Base-by-base conservation (phyloP, 1,140 invertebrate genomes). In the Phocides pigmalion region DNA sequence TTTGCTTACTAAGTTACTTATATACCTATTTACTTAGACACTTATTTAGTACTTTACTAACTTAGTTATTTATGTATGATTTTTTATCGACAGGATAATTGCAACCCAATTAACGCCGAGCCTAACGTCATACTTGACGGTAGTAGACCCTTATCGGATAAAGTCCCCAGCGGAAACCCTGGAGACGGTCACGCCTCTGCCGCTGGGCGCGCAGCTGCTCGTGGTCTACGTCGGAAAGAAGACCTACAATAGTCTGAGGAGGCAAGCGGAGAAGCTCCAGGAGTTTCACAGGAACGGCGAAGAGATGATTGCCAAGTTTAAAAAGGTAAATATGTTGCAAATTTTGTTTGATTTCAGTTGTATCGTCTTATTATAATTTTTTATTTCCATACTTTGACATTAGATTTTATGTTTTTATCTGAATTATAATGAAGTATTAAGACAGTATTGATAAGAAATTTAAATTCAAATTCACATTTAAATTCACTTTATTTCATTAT, bases 91-190 rank as follows among this genome's bases (percentile, higher is more conserved):
- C 39, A 97, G 96, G 89, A 95, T 97, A 69, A 94, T 97, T 53
- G 94, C 95, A 12, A 95, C 96, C 0, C 96, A 97, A 76, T 88
- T 97, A 9, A 94, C 93, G 70, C 92, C 95, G 56, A 93, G 94
- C 65, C 87, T 96, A 56, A 96, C 96, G 1, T 97, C 97, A 71
- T 94, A 94, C 76, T 82, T 97, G 3, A 94, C 96, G 15, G 93
- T 97, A 22, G 95, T 95, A 25, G 96, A 97, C 92, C 96, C 96
- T 3, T 96, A 95, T 73, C 92, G 95, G 73, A 95, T 97, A 77
- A 96, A 96, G 87, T 94, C 95, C 11, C 95, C 96, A 0, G 96
- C 95, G 2, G 95, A 96, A 77, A 92, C 83, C 47, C 85, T 96
- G 41, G 68, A 91, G 12, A 94, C 93, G 1, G 91, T 94, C 64